A percentile compares a stretch with the other conserved stretches of the same genome.
Conservation (phyloP, 23 tunicate genomes). For the Halocynthia aurantium region DNA sequence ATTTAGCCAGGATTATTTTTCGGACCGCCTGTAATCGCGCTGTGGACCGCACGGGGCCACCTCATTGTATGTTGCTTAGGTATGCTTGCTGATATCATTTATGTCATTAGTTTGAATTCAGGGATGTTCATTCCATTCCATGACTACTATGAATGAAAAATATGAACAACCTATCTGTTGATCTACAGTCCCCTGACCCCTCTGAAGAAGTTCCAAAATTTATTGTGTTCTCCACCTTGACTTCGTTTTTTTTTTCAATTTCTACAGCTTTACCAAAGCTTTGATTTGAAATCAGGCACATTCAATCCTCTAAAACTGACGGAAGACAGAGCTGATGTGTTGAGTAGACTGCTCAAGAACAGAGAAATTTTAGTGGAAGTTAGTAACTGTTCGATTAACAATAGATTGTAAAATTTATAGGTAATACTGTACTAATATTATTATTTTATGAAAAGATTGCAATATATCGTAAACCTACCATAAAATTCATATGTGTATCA, state of each 20-base stretch:
- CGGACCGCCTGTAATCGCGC: too few relatives aligned
- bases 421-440: too few relatives aligned
- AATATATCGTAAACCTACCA: too few relatives aligned
- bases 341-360: background rate
- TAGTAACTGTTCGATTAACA: background rate
- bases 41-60: too few relatives aligned
- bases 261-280: background rate
- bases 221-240: too few relatives aligned
- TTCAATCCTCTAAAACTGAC: slow-evolving; percentile 7
- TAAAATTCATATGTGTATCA: slow-evolving; percentile 1
- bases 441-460: background rate
- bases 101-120: too few relatives aligned
- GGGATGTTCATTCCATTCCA: too few relatives aligned
- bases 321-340: slow-evolving; percentile 28
- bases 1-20: too few relatives aligned
- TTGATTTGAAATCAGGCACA: background rate
- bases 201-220: too few relatives aligned
- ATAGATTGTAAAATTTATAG: too few relatives aligned
- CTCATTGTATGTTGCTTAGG: too few relatives aligned
- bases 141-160: background rate
- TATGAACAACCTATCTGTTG: background rate
- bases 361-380: slow-evolving; percentile 2
- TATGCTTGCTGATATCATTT: too few relatives aligned
- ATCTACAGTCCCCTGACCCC: background rate
- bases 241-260: background rate